Conservation (phyloP, 23 tunicate species). For the Styela clava region DNA sequence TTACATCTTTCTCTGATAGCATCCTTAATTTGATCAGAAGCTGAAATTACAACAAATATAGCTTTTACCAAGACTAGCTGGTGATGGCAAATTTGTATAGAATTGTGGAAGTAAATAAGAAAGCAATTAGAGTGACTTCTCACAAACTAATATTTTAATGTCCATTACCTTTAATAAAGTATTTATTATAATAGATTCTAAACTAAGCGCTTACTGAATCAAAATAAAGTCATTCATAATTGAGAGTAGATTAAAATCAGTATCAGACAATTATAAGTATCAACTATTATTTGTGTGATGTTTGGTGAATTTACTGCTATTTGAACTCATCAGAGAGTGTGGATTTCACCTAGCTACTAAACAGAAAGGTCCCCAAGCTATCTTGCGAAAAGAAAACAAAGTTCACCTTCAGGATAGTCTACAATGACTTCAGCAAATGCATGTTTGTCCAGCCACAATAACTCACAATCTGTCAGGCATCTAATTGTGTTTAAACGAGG, state of each 20-base stretch:
- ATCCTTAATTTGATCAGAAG: not conserved
- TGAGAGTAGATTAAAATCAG: too few relatives aligned
- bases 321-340: not conserved
- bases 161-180: too few relatives aligned
- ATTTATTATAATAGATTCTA: not conserved
- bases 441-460: conserved; percentile 58
- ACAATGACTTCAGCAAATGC: conserved; percentile 62
- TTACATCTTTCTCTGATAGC: not conserved
- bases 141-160: not conserved
- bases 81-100: not conserved
- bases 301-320: too few relatives aligned
- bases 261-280: too few relatives aligned
- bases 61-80: too few relatives aligned
- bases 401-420: conserved; percentile 79
- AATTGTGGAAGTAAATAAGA: not conserved
- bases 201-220: not conserved
- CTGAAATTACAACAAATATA: not conserved
- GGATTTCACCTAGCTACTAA: not conserved
- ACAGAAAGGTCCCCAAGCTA: not conserved
- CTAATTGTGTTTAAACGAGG: conserved; percentile 75
- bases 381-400: not conserved
- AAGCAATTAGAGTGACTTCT: not conserved
- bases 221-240: not conserved
- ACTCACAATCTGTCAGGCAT: conserved; percentile 82
- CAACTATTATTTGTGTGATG: not conserved